phyloP scores from a whole-genome alignment of 2,888 invertebrate species.

The Idaea dimidiata region DNA sequence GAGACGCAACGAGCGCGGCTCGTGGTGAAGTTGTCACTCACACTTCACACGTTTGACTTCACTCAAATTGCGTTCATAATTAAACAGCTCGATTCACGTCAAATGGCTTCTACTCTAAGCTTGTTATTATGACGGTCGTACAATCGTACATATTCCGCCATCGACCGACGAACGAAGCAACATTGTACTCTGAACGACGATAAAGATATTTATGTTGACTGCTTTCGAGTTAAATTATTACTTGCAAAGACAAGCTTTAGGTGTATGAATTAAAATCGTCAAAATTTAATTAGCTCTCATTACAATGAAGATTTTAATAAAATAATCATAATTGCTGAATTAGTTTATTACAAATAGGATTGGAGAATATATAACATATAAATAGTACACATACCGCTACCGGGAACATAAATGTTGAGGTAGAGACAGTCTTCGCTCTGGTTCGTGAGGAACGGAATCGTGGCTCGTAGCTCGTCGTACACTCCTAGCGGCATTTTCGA shows the following conservation, averaged over 20 bases:
- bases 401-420: constrained; percentile 94
- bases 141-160: neutral
- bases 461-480: constrained; percentile 86
- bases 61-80: constrained; percentile 4
- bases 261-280: neutral
- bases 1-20: neutral
- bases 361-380: no score
- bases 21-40: neutral
- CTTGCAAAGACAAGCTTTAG: neutral
- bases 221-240: neutral
- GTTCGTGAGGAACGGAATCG: constrained; percentile 86
- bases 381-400: constrained; percentile 85
- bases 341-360: no score
- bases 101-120: neutral
- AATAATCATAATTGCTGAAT: no score
- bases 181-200: neutral
- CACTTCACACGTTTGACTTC: neutral
- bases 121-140: no score
- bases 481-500: constrained; percentile 88
- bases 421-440: constrained; percentile 95
- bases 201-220: neutral
- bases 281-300: no score
- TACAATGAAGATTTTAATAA: no score
- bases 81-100: constrained; percentile 3
- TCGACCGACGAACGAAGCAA: neutral